A percentile compares a stretch with the other conserved stretches of the same genome.
Evolutionary conservation across 2,797 vertebrate species (phyloP).

Genomic region (Luscinia luscinia): DNA sequence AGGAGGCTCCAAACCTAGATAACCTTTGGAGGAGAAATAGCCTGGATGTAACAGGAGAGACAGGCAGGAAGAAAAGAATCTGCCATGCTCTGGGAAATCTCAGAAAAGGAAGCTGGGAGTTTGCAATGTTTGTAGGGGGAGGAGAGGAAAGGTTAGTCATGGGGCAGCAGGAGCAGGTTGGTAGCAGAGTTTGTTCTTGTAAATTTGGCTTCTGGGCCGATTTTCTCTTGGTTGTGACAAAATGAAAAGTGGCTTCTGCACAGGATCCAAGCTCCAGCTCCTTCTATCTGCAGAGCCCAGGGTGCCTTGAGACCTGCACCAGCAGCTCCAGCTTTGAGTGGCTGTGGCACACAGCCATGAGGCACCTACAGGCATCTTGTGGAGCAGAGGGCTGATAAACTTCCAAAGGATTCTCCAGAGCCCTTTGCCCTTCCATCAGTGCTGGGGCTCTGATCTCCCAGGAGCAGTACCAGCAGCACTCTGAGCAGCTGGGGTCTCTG

Average conservation of each 20-base stretch:
- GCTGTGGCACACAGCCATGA: not conserved
- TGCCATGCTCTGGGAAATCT: constrained; percentile 18
- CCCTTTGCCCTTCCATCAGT: constrained; percentile 12
- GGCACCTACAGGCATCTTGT: not conserved
- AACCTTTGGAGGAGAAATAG: constrained; percentile 46
- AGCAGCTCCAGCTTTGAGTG: not conserved
- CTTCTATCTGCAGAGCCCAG: not conserved
- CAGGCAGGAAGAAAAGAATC: not conserved
- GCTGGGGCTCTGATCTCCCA: constrained; percentile 17
- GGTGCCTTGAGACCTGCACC: not conserved
- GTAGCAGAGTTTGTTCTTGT: not conserved
- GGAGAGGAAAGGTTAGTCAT: not conserved
- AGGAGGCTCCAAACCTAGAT: constrained; percentile 45
- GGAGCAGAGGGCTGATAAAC: constrained; percentile 23
- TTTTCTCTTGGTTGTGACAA: not conserved
- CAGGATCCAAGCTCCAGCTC: not conserved
- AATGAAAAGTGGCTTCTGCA: not conserved
- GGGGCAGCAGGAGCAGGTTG: not conserved
- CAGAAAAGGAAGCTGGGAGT: not conserved
- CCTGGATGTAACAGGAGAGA: constrained; percentile 5
- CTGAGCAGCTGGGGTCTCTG: not conserved
- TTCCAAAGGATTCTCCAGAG: constrained; percentile 10
- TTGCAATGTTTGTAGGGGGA: not conserved
- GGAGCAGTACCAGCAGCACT: not conserved
- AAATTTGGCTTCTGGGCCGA: not conserved